These are phyloP conservation scores for Mareca penelope DNA, from an alignment of 2,797 vertebrate genomes.

Conservation along the genomic window DNA sequence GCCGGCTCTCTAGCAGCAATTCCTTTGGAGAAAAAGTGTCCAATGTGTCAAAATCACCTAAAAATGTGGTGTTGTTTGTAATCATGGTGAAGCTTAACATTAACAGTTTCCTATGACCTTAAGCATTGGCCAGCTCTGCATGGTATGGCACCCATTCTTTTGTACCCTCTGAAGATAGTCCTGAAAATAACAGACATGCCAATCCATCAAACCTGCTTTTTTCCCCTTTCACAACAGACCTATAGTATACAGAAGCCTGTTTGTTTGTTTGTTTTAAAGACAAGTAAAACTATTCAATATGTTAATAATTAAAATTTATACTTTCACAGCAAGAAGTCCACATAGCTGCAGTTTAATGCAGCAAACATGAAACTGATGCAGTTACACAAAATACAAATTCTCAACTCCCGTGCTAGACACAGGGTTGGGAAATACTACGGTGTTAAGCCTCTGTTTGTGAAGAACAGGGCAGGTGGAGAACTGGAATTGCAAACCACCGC, in stretches of 20 bases:
- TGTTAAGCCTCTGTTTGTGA: background rate
- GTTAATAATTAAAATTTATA: background rate
- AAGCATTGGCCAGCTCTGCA: background rate
- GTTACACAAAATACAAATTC: background rate
- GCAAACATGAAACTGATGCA: background rate
- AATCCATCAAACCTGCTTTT: background rate
- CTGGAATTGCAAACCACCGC: too few species aligned
- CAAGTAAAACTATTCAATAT: background rate
- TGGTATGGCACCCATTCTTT: background rate
- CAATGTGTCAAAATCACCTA: background rate
- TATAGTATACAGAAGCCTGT: background rate
- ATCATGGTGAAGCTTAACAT: background rate
- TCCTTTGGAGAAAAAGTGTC: background rate
- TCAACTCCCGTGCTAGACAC: background rate
- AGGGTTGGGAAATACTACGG: background rate
- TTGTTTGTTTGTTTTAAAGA: background rate
- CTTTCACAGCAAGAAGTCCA: background rate
- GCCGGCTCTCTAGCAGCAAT: background rate
- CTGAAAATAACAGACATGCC: background rate
- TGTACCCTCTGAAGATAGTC: background rate
- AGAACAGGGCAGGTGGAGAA: background rate
- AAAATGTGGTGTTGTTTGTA: background rate
- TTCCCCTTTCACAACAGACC: background rate
- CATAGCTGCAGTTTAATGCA: fast-evolving
- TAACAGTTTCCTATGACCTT: background rate